phyloP scores from a whole-genome alignment of 2,888 invertebrate genomes.

The Pimpla rufipes region DNA sequence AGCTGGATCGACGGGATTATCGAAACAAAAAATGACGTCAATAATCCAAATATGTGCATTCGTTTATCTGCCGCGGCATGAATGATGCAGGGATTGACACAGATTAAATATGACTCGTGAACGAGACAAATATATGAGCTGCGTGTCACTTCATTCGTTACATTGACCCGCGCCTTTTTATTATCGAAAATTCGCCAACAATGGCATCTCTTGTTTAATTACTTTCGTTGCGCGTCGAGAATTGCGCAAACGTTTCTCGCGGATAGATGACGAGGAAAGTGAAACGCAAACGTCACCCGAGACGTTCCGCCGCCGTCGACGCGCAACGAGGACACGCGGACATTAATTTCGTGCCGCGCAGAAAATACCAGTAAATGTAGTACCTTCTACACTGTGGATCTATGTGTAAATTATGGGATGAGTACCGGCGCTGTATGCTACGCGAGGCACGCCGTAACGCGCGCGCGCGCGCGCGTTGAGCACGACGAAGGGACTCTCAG shows the following conservation, averaged over 20 bases:
- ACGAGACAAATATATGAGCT: slow-evolving; percentile 27
- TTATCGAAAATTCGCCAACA: neutral
- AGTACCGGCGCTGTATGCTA: slow-evolving; percentile 15
- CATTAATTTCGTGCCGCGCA: slow-evolving; percentile 36
- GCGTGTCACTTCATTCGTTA: slow-evolving; percentile 30
- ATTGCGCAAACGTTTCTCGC: slow-evolving; percentile 11
- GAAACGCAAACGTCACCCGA: slow-evolving; percentile 21
- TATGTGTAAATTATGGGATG: slow-evolving; percentile 36
- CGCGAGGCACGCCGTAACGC: slow-evolving; percentile 49
- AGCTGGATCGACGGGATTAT: neutral
- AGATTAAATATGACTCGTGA: slow-evolving; percentile 17
- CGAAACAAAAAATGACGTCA: neutral
- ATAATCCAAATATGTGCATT: slow-evolving; percentile 25
- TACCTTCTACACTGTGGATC: neutral
- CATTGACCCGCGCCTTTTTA: neutral
- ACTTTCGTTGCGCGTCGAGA: neutral
- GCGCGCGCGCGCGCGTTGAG: slow-evolving; percentile 60
- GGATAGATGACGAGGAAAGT: slow-evolving; percentile 8
- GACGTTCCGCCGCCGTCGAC: neutral
- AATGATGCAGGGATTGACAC: slow-evolving; percentile 28
- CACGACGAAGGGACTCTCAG: slow-evolving; percentile 79
- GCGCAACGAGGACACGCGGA: slow-evolving; percentile 20
- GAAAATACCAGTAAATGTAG: slow-evolving; percentile 32
- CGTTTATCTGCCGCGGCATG: slow-evolving; percentile 14
- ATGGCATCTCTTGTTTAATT: neutral